Percentiles rank a stretch among this genome's conserved stretches.
phyloP scores from a whole-genome alignment of 1,140 invertebrate genomes.

The Drosophila simulans region DNA sequence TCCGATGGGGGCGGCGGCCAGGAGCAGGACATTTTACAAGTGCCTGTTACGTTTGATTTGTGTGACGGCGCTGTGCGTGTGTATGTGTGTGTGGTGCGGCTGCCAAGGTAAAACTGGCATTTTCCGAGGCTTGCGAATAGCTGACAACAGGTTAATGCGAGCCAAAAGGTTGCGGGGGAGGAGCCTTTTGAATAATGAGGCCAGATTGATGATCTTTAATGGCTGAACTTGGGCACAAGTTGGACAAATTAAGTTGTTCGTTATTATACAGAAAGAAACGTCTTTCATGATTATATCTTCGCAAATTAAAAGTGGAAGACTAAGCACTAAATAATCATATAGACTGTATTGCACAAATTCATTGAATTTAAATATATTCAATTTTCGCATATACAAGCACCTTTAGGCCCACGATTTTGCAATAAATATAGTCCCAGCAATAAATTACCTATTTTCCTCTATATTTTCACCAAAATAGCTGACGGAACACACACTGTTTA shows the following conservation, averaged over 20 bases:
- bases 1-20: conserved; percentile 4
- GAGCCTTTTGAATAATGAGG: conserved; percentile 53
- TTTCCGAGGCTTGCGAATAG: conserved; percentile 6
- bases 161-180: conserved; percentile 28
- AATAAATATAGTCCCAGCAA: not conserved
- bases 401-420: too few relatives aligned
- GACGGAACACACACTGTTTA: not conserved
- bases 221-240: conserved; percentile 37
- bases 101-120: conserved; percentile 1
- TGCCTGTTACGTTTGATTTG: conserved; percentile 68
- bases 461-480: not conserved
- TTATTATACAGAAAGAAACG: not conserved
- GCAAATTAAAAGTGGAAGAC: too few relatives aligned
- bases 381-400: too few relatives aligned
- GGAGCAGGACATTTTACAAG: conserved; percentile 54
- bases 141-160: conserved; percentile 74
- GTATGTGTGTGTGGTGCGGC: not conserved
- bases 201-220: conserved; percentile 50
- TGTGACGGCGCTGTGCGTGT: conserved; percentile 4
- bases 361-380: too few relatives aligned
- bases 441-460: not conserved
- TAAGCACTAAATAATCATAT: too few relatives aligned
- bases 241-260: conserved; percentile 39
- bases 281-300: not conserved
- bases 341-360: too few relatives aligned